Evolutionary conservation across 2,113 vertebrate genomes (phyloP).

Genomic region (Narcine bancroftii): DNA sequence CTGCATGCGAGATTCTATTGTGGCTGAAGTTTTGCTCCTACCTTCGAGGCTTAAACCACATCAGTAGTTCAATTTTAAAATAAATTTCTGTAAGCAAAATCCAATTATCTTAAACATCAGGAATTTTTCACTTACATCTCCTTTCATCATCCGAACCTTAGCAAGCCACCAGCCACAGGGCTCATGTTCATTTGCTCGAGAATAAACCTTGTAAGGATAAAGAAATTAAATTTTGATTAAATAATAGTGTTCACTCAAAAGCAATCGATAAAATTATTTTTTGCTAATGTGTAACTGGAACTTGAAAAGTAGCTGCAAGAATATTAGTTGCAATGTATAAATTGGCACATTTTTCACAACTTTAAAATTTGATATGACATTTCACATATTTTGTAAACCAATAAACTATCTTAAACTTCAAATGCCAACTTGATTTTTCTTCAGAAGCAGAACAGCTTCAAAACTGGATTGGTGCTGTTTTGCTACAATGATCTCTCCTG

Average conservation of each 20-base stretch:
- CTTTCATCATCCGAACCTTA: slow-evolving; percentile 78
- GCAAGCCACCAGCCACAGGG: slow-evolving; percentile 76
- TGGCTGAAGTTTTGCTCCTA: background rate
- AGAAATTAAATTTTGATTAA: background rate
- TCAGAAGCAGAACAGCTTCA: too few species aligned
- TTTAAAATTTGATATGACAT: too few species aligned
- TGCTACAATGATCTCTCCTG: background rate
- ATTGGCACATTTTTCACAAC: background rate
- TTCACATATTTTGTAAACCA: too few species aligned
- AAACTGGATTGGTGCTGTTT: background rate
- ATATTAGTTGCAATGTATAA: background rate
- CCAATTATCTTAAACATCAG: background rate
- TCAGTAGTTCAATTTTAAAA: background rate
- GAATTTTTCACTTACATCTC: slow-evolving; percentile 57
- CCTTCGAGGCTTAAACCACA: background rate
- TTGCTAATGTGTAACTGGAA: background rate
- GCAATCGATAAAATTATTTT: background rate
- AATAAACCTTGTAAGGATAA: slow-evolving; percentile 57
- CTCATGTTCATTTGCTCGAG: slow-evolving; percentile 73
- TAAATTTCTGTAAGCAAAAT: background rate
- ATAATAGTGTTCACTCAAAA: background rate
- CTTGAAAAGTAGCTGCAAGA: background rate
- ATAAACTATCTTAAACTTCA: too few species aligned
- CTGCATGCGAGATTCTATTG: background rate
- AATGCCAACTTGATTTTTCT: too few species aligned